Percentiles rank a stretch among this genome's conserved stretches.
Evolutionary conservation across 1,140 invertebrate species (phyloP).

Genomic region (Melipona quadrifasciata): DNA sequence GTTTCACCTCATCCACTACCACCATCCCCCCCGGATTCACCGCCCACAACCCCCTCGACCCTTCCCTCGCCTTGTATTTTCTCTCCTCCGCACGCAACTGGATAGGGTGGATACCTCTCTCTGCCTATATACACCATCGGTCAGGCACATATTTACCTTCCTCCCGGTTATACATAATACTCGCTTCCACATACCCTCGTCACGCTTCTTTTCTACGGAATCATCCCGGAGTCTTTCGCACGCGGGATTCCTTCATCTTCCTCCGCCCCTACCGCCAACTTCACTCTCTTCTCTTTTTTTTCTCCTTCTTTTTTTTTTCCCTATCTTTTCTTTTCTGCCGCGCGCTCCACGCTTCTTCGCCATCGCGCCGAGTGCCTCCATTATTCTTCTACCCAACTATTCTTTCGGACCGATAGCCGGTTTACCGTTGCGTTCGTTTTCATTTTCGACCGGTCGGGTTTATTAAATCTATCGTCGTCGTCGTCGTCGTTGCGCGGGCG

Average conservation of each 20-base stretch:
- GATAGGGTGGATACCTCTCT: slow-evolving; percentile 71
- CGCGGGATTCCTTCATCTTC: slow-evolving; percentile 51
- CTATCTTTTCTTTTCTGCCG: background rate
- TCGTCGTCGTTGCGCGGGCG: no score
- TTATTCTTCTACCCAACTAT: slow-evolving; percentile 35
- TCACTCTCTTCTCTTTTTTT: background rate
- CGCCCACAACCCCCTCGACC: slow-evolving; percentile 64
- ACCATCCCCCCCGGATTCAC: slow-evolving; percentile 71
- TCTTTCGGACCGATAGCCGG: slow-evolving; percentile 17
- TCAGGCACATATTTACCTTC: slow-evolving; percentile 53
- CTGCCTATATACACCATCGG: slow-evolving; percentile 44
- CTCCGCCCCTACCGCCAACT: background rate
- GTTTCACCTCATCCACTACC: slow-evolving; percentile 62
- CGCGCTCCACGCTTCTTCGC: slow-evolving; percentile 13
- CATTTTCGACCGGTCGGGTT: slow-evolving; percentile 15
- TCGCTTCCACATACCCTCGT: slow-evolving; percentile 64
- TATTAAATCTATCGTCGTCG: slow-evolving; percentile 31
- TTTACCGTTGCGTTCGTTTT: slow-evolving; percentile 32
- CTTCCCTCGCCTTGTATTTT: slow-evolving; percentile 69
- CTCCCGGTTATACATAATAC: slow-evolving; percentile 65
- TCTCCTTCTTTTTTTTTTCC: background rate
- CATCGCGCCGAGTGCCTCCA: slow-evolving; percentile 34
- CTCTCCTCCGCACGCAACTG: slow-evolving; percentile 78
- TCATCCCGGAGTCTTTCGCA: slow-evolving; percentile 69
- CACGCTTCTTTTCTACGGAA: slow-evolving; percentile 58